These are phyloP conservation scores for Drosophila maculinotata DNA, from an alignment of 2,888 invertebrate genomes.

Conservation along the genomic window DNA sequence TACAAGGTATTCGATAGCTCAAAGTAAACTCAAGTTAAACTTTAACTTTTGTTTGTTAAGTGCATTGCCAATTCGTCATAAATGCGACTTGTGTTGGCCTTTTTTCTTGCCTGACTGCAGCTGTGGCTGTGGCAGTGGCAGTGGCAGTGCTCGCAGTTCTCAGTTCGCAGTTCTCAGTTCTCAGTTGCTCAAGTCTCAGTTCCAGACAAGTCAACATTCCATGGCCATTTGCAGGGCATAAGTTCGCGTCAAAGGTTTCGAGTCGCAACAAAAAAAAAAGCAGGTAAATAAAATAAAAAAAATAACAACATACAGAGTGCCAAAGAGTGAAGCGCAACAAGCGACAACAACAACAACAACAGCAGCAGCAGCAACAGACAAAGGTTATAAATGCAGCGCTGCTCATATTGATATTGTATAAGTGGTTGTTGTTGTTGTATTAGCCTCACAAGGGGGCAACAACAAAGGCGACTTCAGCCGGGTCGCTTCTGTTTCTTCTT, in stretches of 20 bases:
- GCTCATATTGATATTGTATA: conserved; percentile 72
- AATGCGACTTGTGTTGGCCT: neutral
- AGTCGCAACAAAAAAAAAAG: conserved; percentile 29
- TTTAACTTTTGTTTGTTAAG: conserved; percentile 17
- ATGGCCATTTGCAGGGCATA: conserved; percentile 81
- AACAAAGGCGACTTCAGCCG: conserved; percentile 17
- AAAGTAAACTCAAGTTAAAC: conserved; percentile 1
- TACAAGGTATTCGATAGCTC: conserved; percentile 1
- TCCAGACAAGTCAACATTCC: conserved; percentile 75
- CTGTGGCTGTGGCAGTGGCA: conserved; percentile 18
- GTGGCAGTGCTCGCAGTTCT: conserved; percentile 11
- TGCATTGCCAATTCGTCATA: conserved; percentile 43
- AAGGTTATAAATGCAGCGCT: conserved; percentile 67
- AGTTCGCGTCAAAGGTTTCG: conserved; percentile 83
- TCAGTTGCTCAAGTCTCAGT: conserved; percentile 41
- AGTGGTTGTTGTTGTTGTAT: conserved; percentile 40
- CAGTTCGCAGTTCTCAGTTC: conserved; percentile 43
- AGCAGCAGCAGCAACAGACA: conserved; percentile 38
- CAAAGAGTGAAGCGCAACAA: conserved; percentile 65
- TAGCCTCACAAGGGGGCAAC: conserved; percentile 50
- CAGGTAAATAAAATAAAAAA: conserved; percentile 16
- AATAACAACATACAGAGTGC: conserved; percentile 43
- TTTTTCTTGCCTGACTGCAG: conserved; percentile 33
- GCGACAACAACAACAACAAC: conserved; percentile 34
- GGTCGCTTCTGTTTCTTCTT: conserved; percentile 70